Conservation (phyloP, 2,113 vertebrate species). For the Danionella cerebrum region DNA sequence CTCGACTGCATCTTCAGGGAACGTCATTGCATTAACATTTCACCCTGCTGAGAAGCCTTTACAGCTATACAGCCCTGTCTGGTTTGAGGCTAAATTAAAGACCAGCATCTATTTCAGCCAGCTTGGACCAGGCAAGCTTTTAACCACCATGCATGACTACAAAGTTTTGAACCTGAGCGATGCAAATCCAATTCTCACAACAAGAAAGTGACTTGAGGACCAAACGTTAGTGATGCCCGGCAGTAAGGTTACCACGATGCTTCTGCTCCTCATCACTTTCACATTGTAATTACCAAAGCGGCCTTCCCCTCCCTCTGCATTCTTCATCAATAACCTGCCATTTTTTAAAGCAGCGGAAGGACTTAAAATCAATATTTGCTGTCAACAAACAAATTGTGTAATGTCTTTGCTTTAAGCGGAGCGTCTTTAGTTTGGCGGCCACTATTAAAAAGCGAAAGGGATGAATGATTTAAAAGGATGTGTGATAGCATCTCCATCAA, state of each 20-base stretch:
- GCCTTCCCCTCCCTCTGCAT: slow-evolving; percentile 36
- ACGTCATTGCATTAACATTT: too few relatives aligned
- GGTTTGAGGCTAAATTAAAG: too few relatives aligned
- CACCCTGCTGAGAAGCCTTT: too few relatives aligned
- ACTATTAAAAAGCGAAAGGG: slow-evolving; percentile 72
- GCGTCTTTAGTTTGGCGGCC: slow-evolving; percentile 44
- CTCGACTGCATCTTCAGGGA: too few relatives aligned
- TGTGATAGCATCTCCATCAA: slow-evolving; percentile 68
- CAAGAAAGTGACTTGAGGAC: slow-evolving; percentile 6
- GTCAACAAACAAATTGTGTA: slow-evolving; percentile 65
- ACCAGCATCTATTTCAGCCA: too few relatives aligned
- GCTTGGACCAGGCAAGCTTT: too few relatives aligned
- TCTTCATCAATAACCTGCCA: slow-evolving; percentile 56
- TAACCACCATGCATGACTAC: background rate
- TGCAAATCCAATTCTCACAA: slow-evolving; percentile 11
- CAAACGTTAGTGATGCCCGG: slow-evolving; percentile 16
- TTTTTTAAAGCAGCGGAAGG: slow-evolving; percentile 59
- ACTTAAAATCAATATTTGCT: slow-evolving; percentile 69
- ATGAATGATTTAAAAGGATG: slow-evolving; percentile 62
- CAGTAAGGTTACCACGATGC: slow-evolving; percentile 45
- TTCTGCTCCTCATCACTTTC: slow-evolving; percentile 54
- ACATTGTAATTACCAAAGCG: slow-evolving; percentile 58
- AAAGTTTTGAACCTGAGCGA: slow-evolving; percentile 17
- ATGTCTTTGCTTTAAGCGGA: slow-evolving; percentile 58
- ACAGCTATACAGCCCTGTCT: too few relatives aligned